Base-by-base conservation (phyloP, 53 echinoderm and acorn worm genomes). In the Stichopus horrens region DNA sequence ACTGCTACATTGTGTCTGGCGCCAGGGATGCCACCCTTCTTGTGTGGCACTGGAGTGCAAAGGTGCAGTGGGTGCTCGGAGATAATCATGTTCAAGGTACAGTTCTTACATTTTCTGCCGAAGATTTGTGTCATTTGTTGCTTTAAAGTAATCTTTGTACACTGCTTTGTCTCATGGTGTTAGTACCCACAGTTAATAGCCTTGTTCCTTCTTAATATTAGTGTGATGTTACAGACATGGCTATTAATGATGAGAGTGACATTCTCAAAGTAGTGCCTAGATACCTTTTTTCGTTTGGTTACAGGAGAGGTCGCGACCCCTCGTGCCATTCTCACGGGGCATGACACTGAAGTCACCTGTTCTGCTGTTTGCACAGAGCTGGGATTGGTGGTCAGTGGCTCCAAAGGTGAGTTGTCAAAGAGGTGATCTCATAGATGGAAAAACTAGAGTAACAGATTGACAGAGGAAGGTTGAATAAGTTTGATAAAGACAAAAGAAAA, bases 21-120 rank as follows among this genome's bases (percentile, higher is more conserved):
- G 95, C 99, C 51, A 92, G 94, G 71, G 99, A 99, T 78, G 99
- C 99, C 4, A 99, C 99, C 2, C 92, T 99, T 9, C 92, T 99
- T 23, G 99, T 99, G 9, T 99, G 99, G 99, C 95, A 99, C 79
- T 99, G 99, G 99, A 99, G 99, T 57, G 94, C 95, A 71, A 99
- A 99, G 75, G 92, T 96, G 73, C 99, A 99, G 84, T 99, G 99
- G 95, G 94, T 99, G 11, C 92, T 99, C 9, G 99, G 99, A 11
- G 99, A 99, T 71, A 94, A 94, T 58, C 95, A 99, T 79, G 92
- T 93, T 21, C 92, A 93, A 80, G 99, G 99, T 99, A 90, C 37
- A 37, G 37, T 37, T 37, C 37, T 37, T 37, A 37, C 37, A 37
- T 37, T 37, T 37, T 37, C 2, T 37, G 37, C 37, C 2, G 37